Evolutionary conservation across 2,888 invertebrate species (phyloP).

Genomic region (Siphonodentalium dalli): DNA sequence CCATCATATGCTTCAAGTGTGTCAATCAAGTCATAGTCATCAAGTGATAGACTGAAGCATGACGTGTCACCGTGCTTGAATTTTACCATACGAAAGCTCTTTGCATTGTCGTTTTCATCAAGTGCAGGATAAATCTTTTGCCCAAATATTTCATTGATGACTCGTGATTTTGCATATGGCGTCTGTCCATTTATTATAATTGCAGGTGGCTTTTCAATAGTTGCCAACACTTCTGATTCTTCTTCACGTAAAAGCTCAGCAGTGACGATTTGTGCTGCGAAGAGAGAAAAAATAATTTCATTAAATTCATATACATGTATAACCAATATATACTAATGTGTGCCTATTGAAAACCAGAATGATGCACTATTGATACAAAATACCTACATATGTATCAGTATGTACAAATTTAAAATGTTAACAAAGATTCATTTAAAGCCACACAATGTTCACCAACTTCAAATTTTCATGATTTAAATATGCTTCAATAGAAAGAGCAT

Average conservation of each 20-base stretch:
- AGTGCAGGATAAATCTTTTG: constrained; percentile 72
- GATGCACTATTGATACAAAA: no score
- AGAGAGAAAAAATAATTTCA: constrained; percentile 2
- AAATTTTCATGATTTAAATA: no score
- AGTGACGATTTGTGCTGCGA: constrained; percentile 46
- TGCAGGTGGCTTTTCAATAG: constrained; percentile 71
- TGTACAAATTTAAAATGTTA: background rate
- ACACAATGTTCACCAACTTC: background rate
- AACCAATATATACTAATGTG: no score
- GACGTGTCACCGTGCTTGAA: constrained; percentile 61
- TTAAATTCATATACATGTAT: no score
- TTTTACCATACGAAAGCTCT: constrained; percentile 75
- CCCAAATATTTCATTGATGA: constrained; percentile 78
- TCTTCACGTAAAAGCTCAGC: constrained; percentile 59
- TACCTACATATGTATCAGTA: no score
- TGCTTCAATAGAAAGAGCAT: no score
- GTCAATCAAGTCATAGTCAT: constrained; percentile 72
- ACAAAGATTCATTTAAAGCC: background rate
- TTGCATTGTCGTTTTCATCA: constrained; percentile 53
- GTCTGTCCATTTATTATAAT: constrained; percentile 79
- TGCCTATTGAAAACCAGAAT: no score
- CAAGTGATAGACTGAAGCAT: constrained; percentile 61
- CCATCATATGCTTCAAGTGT: constrained; percentile 74
- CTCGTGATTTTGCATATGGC: constrained; percentile 74
- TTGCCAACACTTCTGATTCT: constrained; percentile 56